Percentiles rank a stretch among this genome's conserved stretches.
Evolutionary conservation across 2,113 vertebrate genomes (phyloP).

Genomic region (Brachyhypopomus gauderio): DNA sequence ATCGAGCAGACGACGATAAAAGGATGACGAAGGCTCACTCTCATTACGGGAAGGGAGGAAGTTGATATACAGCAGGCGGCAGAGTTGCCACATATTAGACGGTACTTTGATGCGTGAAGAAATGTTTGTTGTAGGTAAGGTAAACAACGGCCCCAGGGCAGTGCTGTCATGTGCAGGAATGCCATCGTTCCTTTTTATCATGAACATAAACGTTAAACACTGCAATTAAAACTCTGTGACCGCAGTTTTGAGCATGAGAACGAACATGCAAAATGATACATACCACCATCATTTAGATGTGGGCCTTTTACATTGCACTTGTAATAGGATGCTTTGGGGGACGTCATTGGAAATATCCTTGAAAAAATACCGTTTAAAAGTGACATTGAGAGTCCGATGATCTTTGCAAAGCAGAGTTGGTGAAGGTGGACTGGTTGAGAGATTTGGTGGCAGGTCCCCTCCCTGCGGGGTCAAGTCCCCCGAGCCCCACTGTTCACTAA

Average conservation of each 20-base stretch:
- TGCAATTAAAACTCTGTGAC: too few species aligned
- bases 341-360: background rate
- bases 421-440: background rate
- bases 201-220: too few species aligned
- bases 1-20: background rate
- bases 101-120: too few species aligned
- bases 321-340: background rate
- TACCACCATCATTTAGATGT: background rate
- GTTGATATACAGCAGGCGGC: background rate
- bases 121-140: too few species aligned
- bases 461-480: background rate
- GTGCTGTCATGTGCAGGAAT: too few species aligned
- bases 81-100: too few species aligned
- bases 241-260: too few species aligned
- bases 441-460: constrained; percentile 14
- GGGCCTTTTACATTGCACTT: background rate
- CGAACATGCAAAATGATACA: background rate
- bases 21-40: background rate
- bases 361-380: constrained; percentile 7
- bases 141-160: too few species aligned
- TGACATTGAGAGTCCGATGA: constrained; percentile 16
- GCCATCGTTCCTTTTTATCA: too few species aligned
- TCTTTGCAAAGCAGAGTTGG: constrained; percentile 23
- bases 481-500: constrained; percentile 4
- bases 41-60: background rate